These are phyloP conservation scores for Musca vetustissima DNA, from an alignment of 1,140 invertebrate genomes.

Conservation along the genomic window DNA sequence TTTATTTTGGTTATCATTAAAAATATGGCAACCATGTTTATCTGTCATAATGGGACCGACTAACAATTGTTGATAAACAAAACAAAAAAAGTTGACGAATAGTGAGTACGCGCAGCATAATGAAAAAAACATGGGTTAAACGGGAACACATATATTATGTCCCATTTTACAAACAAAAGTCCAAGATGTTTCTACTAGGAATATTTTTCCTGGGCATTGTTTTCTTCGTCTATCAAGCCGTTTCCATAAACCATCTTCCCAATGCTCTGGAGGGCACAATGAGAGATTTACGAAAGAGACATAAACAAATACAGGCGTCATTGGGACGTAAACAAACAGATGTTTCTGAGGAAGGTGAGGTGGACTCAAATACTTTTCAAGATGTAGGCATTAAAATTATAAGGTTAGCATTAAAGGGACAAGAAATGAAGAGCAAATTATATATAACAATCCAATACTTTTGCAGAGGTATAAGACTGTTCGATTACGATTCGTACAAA, in stretches of 20 bases:
- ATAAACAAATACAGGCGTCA: constrained; percentile 44
- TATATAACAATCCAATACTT: neutral
- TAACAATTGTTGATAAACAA: no score
- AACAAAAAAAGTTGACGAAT: no score
- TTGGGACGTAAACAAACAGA: constrained; percentile 43
- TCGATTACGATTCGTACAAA: constrained; percentile 53
- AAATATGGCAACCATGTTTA: no score
- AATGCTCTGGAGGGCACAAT: constrained; percentile 44
- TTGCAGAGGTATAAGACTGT: constrained; percentile 46
- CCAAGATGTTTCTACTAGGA: constrained; percentile 46
- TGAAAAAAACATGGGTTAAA: constrained; percentile 55
- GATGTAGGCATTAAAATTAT: constrained; percentile 45
- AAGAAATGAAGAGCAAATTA: neutral
- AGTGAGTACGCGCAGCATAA: constrained; percentile 14
- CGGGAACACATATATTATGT: constrained; percentile 54
- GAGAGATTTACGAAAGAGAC: constrained; percentile 31
- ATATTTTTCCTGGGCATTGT: constrained; percentile 51
- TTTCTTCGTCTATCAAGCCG: constrained; percentile 52
- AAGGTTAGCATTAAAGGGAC: constrained; percentile 30
- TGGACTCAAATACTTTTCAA: neutral
- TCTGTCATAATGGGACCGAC: no score
- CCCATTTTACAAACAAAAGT: constrained; percentile 55
- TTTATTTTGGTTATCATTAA: no score
- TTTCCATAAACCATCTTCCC: constrained; percentile 52
- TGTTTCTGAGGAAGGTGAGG: constrained; percentile 38